Percentiles rank a stretch among this genome's conserved stretches.
These are phyloP conservation scores for Tipula unca DNA, from an alignment of 2,888 invertebrate genomes.

Conservation along the genomic window DNA sequence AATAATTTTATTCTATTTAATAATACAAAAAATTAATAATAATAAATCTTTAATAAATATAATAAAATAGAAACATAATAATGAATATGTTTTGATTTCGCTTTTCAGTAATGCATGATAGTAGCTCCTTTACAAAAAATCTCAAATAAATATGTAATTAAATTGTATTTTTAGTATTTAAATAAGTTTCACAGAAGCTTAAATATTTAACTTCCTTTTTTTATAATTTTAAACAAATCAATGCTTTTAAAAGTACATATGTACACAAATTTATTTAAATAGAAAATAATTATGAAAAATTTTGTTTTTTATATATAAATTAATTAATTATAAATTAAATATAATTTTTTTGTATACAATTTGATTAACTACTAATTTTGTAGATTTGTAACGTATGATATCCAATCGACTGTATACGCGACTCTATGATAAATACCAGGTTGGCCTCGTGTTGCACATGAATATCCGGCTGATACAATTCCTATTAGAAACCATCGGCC, in stretches of 20 bases:
- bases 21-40: neutral
- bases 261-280: neutral
- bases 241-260: neutral
- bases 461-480: slow-evolving; percentile 88
- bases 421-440: slow-evolving; percentile 92
- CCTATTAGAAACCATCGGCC: slow-evolving; percentile 82
- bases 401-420: slow-evolving; percentile 91
- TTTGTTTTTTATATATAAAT: neutral
- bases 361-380: neutral
- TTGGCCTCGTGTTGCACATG: slow-evolving; percentile 86
- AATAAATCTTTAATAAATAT: neutral
- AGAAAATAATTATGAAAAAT: neutral
- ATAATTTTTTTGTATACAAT: neutral
- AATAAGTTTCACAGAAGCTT: neutral
- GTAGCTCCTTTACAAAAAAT: neutral
- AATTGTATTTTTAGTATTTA: neutral
- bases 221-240: neutral
- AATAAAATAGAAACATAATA: neutral
- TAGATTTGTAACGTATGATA: slow-evolving; percentile 51
- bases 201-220: neutral
- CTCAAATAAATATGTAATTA: neutral
- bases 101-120: neutral
- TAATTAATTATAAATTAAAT: neutral
- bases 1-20: neutral
- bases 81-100: neutral